Percentiles rank a stretch among this genome's conserved stretches.
phyloP scores from a whole-genome alignment of 2,888 invertebrate genomes.

The Drosophila sordidula region DNA sequence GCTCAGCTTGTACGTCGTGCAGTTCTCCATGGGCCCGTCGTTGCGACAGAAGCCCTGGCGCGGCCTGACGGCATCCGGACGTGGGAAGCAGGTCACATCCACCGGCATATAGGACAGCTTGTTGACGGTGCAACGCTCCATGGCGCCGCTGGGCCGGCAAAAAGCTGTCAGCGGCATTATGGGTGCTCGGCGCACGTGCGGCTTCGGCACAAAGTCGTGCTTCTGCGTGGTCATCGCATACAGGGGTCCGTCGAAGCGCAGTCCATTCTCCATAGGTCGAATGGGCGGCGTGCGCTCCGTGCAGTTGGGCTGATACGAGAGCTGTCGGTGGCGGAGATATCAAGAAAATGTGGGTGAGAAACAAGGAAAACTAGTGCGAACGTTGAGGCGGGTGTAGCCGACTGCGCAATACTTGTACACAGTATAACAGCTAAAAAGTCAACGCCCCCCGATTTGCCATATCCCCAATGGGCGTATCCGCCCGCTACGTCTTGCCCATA shows the following conservation, averaged over 20 bases:
- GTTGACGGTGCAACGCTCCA: constrained; percentile 83
- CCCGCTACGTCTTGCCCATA: too few species aligned
- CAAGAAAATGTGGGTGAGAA: neutral
- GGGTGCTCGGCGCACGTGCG: constrained; percentile 83
- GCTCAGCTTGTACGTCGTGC: constrained; percentile 87
- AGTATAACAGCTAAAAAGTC: too few species aligned
- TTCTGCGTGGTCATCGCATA: constrained; percentile 90
- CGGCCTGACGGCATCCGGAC: constrained; percentile 71
- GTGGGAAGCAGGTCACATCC: constrained; percentile 74
- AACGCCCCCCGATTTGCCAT: too few species aligned
- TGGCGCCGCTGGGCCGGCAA: constrained; percentile 69
- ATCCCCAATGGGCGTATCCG: too few species aligned
- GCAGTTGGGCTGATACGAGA: constrained; percentile 87
- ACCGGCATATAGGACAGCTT: constrained; percentile 84
- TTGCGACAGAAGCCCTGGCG: constrained; percentile 79
- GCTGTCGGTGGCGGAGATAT: constrained; percentile 71
- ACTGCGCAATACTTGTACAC: too few species aligned
- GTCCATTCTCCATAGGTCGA: constrained; percentile 87
- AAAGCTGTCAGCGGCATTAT: constrained; percentile 77
- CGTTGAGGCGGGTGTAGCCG: too few species aligned
- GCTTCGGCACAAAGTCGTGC: constrained; percentile 90
- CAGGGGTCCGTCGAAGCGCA: constrained; percentile 88
- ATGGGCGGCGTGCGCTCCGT: constrained; percentile 87
- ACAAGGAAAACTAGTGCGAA: neutral
- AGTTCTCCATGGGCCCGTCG: constrained; percentile 78